These are phyloP conservation scores for Mus caroli DNA, from an alignment of 2,797 vertebrate genomes.

Conservation along the genomic window DNA sequence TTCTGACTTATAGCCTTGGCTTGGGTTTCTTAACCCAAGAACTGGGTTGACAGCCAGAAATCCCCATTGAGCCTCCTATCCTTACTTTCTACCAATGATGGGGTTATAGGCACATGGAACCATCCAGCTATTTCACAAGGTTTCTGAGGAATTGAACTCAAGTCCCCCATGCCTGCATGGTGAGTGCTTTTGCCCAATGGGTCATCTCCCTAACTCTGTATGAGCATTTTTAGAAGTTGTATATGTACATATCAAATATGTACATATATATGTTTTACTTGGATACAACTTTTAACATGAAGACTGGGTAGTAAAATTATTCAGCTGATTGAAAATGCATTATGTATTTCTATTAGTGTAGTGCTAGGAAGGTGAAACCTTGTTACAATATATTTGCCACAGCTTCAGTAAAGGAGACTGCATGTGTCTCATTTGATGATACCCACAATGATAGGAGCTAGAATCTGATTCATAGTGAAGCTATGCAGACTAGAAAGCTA, in stretches of 20 bases:
- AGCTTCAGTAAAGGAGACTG: constrained; percentile 10
- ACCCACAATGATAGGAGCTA: background rate
- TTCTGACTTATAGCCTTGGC: background rate
- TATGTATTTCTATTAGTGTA: constrained; percentile 37
- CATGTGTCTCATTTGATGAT: background rate
- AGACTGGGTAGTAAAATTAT: background rate
- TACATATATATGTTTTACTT: background rate
- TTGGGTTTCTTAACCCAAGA: background rate
- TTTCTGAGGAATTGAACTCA: background rate
- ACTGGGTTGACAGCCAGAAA: background rate
- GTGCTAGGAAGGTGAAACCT: background rate
- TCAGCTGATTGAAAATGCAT: constrained; percentile 32
- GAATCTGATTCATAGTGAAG: constrained; percentile 14
- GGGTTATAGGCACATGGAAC: background rate
- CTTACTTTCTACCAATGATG: background rate
- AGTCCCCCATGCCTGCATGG: too few species aligned
- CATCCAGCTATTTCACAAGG: background rate
- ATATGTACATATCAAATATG: background rate
- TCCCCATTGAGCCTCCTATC: background rate
- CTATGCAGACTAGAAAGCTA: background rate
- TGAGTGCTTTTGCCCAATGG: background rate
- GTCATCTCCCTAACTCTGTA: background rate
- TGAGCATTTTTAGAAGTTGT: background rate
- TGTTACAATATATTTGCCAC: background rate
- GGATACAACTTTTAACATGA: background rate